Evolutionary conservation across 2,113 vertebrate species (phyloP).

Genomic region (Acrocephalus kingi): DNA sequence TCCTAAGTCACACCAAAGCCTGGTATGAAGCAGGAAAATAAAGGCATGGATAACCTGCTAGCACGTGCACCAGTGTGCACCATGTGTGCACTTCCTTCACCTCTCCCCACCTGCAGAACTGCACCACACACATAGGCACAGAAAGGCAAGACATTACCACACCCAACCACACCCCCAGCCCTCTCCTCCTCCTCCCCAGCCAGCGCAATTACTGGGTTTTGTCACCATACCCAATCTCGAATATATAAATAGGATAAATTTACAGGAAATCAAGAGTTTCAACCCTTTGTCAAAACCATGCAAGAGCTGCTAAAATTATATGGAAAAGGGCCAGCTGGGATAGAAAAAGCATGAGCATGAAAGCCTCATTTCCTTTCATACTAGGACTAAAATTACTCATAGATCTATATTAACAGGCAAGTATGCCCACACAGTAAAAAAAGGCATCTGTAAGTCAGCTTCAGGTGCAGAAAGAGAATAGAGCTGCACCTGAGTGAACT

Average conservation of each 20-base stretch:
- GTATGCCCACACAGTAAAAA: neutral
- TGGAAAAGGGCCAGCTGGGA: neutral
- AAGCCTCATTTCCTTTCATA: neutral
- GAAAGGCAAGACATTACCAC: neutral
- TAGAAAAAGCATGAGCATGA: neutral
- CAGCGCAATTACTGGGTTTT: neutral
- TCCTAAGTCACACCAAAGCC: neutral
- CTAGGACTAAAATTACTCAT: neutral
- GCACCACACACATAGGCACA: neutral
- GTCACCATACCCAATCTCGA: neutral
- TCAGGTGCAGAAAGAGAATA: neutral
- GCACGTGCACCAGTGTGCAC: fast-evolving
- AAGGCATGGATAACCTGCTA: neutral
- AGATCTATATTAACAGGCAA: neutral
- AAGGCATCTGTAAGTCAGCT: neutral
- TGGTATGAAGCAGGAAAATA: neutral
- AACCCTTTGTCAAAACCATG: neutral
- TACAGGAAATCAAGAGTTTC: neutral
- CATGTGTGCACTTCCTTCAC: neutral
- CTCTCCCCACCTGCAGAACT: neutral
- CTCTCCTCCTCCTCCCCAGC: neutral
- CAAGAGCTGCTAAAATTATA: slow-evolving; percentile 3
- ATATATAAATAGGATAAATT: neutral
- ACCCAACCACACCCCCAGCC: neutral
- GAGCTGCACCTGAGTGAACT: neutral